Evolutionary conservation across 2,113 vertebrate genomes (phyloP).

Genomic region (Lampris incognitus): DNA sequence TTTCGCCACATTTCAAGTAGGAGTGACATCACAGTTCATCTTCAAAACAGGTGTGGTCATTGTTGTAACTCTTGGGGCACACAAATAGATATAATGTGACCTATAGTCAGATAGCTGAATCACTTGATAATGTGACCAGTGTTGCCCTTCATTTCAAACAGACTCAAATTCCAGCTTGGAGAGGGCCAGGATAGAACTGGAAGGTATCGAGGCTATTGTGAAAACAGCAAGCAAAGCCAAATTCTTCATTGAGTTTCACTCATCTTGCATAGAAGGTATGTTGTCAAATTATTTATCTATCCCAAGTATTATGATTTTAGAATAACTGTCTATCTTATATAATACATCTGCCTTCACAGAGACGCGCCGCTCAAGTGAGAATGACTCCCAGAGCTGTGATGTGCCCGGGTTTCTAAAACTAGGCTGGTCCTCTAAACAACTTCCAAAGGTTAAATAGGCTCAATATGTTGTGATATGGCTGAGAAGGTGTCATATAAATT

Average conservation of each 20-base stretch:
- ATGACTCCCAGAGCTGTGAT: slow-evolving; percentile 86
- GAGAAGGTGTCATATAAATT: neutral
- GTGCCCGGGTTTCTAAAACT: slow-evolving; percentile 87
- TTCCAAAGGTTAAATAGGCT: slow-evolving; percentile 83
- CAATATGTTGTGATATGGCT: neutral
- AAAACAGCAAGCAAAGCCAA: slow-evolving; percentile 88
- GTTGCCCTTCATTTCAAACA: slow-evolving; percentile 43
- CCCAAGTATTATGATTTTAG: neutral
- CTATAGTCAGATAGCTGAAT: neutral
- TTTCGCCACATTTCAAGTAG: slow-evolving; percentile 90
- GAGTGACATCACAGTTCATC: slow-evolving; percentile 81
- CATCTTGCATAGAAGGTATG: slow-evolving; percentile 86
- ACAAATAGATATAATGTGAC: neutral
- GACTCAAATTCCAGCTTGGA: slow-evolving; percentile 70
- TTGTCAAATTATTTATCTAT: neutral
- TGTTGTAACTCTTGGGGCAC: slow-evolving; percentile 6
- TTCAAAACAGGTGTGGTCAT: slow-evolving; percentile 83
- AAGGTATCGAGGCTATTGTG: slow-evolving; percentile 87
- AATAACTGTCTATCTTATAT: slow-evolving; percentile 1
- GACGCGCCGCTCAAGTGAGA: slow-evolving; percentile 83
- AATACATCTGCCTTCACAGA: slow-evolving; percentile 73
- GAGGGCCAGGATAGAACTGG: slow-evolving; percentile 85
- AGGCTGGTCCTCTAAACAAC: slow-evolving; percentile 86
- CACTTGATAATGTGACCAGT: neutral
- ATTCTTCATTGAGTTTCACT: slow-evolving; percentile 90